Evolutionary conservation across 2,797 vertebrate species (phyloP), one percentile per base, ranked within the genome.

Genomic region (Myotis daubentonii): DNA sequence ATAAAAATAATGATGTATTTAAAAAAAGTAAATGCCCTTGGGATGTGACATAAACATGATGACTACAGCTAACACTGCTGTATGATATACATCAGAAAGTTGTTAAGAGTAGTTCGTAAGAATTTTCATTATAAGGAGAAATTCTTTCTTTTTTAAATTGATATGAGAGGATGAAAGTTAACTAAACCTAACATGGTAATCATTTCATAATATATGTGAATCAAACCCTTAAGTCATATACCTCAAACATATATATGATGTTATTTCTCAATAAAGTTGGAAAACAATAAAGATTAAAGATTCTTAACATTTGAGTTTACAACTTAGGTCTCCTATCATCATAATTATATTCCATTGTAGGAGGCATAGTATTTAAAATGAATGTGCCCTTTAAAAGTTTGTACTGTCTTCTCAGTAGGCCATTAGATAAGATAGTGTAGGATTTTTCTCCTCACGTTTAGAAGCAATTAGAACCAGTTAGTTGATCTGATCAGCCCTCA

Each of bases 301-400:
- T 1, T 5, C 20, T 88, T 88, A 93, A 62, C 41, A 53, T 74
- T 33, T 82, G 36, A 51, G 23, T 93, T 68, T 83, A 51, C 23
- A 89, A 25, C 55, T 90, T 74, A 38, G 19, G 6, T 70, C 17
- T 90, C 10, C 15, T 57, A 38, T 72, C 49, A 89, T 65, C 28
- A 62, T 41, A 78, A 49, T 81, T 71, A 41, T 82, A 81, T 93
- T 88, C 41, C 28, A 85, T 89, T 89, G 44, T 23, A 22, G 44
- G 20, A 93, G 88, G 68, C 22, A 88, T 66, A 49, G 78, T 16
- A 51, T 36, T 92, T 92, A 91, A 91, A 65, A 51, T 78, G 38
- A 94, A 20, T 72, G 2, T 82, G 16, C 0, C 57, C 70, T 91
- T 80, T 76, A 75, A 91, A 80, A 33, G 6, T 53, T 49, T 90